Evolutionary conservation across 2,888 invertebrate species (phyloP).

Genomic region (Tenthredo notha): DNA sequence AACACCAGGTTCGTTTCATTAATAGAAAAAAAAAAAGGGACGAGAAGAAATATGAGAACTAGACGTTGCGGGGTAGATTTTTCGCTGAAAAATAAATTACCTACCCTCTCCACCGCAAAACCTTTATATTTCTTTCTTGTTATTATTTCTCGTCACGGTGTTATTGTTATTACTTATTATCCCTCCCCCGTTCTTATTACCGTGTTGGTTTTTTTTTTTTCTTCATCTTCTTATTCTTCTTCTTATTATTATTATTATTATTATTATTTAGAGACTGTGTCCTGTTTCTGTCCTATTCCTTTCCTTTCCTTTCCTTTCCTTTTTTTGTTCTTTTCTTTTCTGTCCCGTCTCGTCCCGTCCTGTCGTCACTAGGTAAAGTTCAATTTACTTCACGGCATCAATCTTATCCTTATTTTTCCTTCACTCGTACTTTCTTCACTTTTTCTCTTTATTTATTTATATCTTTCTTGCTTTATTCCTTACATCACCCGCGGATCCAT

Average conservation of each 20-base stretch:
- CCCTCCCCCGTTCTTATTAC: conserved; percentile 19
- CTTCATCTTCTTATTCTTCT: neutral
- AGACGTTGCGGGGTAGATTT: neutral
- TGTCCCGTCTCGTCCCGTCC: neutral
- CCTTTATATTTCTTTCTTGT: neutral
- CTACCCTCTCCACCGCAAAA: neutral
- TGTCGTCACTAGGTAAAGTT: conserved; percentile 61
- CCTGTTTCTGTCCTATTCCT: neutral
- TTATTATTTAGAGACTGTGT: conserved; percentile 23
- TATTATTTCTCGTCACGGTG: neutral
- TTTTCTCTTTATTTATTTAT: conserved; percentile 4
- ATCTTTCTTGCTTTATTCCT: neutral
- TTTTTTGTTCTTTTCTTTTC: neutral
- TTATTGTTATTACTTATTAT: conserved; percentile 30
- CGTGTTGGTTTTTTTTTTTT: neutral
- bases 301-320: neutral
- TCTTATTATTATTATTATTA: neutral
- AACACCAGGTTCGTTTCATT: neutral
- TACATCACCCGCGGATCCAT: neutral
- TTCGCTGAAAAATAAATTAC: conserved; percentile 32
- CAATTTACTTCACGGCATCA: conserved; percentile 71
- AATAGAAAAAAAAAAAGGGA: neutral
- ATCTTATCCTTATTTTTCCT: conserved; percentile 69
- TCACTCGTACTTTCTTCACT: conserved; percentile 23
- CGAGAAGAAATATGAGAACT: neutral